phyloP scores from a whole-genome alignment of 2,888 invertebrate species.

The Harpagoxenus sublaevis region DNA sequence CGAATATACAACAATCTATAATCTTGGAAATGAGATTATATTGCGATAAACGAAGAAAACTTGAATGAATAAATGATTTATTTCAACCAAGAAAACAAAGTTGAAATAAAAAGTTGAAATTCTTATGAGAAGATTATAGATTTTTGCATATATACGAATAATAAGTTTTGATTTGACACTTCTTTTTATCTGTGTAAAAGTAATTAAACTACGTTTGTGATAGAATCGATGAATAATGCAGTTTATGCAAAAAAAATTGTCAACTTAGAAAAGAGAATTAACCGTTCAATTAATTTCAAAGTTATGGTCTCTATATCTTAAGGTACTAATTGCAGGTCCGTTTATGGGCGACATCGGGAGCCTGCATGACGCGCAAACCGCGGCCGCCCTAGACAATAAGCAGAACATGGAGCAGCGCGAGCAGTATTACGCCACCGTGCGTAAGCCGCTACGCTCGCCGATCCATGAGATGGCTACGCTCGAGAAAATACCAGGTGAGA shows the following conservation, averaged over 20 bases:
- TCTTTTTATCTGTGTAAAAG: no score
- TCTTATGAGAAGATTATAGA: no score
- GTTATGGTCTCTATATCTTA: neutral
- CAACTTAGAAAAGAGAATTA: neutral
- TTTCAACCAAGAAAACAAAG: no score
- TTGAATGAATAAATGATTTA: no score
- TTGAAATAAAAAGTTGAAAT: no score
- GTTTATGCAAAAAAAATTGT: neutral
- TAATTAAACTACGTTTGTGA: neutral
- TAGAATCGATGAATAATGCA: neutral
- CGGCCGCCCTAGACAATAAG: slow-evolving; percentile 85
- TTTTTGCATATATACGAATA: no score
- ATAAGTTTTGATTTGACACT: no score
- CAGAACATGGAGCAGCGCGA: slow-evolving; percentile 86
- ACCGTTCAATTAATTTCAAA: neutral
- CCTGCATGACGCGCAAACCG: slow-evolving; percentile 84
- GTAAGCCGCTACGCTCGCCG: slow-evolving; percentile 85
- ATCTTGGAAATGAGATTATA: no score
- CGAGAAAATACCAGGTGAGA: slow-evolving; percentile 85
- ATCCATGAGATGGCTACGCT: slow-evolving; percentile 87
- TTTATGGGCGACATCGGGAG: slow-evolving; percentile 86
- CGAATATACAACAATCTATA: no score
- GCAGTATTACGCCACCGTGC: slow-evolving; percentile 85
- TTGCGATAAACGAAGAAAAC: no score
- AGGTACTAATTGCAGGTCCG: slow-evolving; percentile 86